A percentile compares a stretch with the other conserved stretches of the same genome.
These are phyloP conservation scores for Calvadosia cruxmelitensis DNA, from an alignment of 30 jellyfish, hydroid and myxozoan species.

Conservation along the genomic window DNA sequence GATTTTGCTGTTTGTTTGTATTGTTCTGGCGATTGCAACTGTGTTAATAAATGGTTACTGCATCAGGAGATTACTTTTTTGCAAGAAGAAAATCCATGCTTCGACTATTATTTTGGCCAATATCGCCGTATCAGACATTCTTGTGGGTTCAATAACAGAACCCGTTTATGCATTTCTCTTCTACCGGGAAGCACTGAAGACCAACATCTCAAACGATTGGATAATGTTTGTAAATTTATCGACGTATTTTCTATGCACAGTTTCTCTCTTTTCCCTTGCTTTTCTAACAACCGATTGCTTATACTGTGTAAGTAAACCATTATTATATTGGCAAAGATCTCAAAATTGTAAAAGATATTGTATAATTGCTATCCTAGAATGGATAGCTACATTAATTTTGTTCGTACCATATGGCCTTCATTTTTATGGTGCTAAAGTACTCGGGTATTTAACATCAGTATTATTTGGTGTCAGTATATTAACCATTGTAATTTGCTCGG, in stretches of 20 bases:
- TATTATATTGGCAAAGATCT: neutral
- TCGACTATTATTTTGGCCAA: neutral
- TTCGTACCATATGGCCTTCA: neutral
- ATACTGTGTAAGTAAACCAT: neutral
- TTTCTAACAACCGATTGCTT: neutral
- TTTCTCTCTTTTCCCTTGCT: neutral
- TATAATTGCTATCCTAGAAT: neutral
- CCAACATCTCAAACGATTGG: neutral
- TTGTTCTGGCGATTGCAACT: neutral
- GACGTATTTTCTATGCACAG: neutral
- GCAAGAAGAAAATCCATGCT: neutral
- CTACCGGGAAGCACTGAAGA: neutral
- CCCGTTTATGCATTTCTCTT: neutral
- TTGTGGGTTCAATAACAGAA: neutral
- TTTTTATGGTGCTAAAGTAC: too few species aligned
- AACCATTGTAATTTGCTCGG: neutral
- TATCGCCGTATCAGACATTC: neutral
- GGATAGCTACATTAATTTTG: neutral
- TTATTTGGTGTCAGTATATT: neutral
- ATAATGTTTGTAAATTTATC: too few species aligned
- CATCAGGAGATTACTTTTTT: neutral
- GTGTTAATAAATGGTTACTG: too few species aligned
- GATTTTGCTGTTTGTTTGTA: neutral
- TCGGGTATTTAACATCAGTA: neutral
- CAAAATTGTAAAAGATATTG: neutral